These are phyloP conservation scores for Falco biarmicus DNA, from an alignment of 2,797 vertebrate species.

Conservation along the genomic window DNA sequence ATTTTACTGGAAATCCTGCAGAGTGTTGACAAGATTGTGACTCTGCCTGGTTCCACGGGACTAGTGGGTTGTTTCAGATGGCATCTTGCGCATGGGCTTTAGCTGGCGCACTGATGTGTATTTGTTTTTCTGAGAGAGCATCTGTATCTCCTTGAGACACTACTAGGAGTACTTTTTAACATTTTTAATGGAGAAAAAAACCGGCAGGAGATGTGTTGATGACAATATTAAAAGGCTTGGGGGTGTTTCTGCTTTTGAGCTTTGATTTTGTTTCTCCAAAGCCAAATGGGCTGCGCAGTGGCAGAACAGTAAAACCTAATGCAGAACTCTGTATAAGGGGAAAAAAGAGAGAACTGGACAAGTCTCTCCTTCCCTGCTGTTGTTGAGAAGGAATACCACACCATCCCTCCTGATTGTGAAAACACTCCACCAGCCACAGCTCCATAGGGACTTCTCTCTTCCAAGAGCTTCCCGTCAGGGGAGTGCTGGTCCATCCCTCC, in stretches of 20 bases:
- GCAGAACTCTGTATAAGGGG: not conserved
- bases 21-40: not conserved
- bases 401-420: not conserved
- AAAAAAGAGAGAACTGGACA: not conserved
- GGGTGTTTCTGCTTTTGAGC: not conserved
- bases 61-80: not conserved
- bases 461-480: not conserved
- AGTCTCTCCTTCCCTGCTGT: not conserved
- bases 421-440: not conserved
- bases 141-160: not conserved
- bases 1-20: not conserved
- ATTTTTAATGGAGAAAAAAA: not conserved
- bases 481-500: not conserved
- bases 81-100: accelerated
- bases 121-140: not conserved
- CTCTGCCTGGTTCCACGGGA: not conserved
- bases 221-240: not conserved
- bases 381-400: not conserved
- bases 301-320: not conserved
- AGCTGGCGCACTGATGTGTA: not conserved
- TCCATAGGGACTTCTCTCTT: not conserved
- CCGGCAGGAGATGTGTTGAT: not conserved
- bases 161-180: not conserved
- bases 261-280: not conserved
- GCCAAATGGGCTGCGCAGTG: too few species aligned